These are phyloP conservation scores for Capromys pilorides DNA, from an alignment of 2,797 vertebrate species.

Conservation along the genomic window DNA sequence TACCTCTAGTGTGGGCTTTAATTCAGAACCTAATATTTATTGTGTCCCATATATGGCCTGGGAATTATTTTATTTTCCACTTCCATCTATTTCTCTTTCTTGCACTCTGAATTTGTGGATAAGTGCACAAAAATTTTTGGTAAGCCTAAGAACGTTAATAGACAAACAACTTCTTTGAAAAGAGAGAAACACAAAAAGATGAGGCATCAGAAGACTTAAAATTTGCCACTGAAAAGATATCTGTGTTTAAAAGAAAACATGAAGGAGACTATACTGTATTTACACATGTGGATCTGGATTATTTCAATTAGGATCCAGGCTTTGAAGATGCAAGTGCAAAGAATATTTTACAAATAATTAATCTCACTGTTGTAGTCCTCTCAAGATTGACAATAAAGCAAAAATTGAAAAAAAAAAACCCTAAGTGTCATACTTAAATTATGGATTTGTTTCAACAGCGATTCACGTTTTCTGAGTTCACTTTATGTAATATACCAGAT, in stretches of 20 bases:
- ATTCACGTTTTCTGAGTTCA: neutral
- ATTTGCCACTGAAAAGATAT: neutral
- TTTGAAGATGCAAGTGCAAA: conserved; percentile 5
- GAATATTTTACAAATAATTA: conserved; percentile 56
- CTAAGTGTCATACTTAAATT: neutral
- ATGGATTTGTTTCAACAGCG: neutral
- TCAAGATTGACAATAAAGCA: neutral
- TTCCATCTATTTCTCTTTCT: neutral
- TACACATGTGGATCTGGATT: too few species aligned
- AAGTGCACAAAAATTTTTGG: neutral
- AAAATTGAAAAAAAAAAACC: neutral
- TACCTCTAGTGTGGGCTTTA: neutral
- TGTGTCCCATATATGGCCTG: neutral
- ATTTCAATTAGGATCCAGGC: neutral
- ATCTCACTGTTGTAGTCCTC: neutral
- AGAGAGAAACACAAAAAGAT: neutral
- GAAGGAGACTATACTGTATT: too few species aligned
- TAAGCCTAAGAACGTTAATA: neutral
- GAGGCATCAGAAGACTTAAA: neutral
- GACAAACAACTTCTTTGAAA: neutral
- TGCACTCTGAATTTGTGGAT: neutral
- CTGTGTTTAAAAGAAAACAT: neutral
- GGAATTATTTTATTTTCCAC: neutral
- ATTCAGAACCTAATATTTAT: neutral
- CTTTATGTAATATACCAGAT: neutral